A percentile compares a stretch with the other conserved stretches of the same genome.
phyloP scores from a whole-genome alignment of 2,113 vertebrate genomes.

The Benitochromis conjunctus region DNA sequence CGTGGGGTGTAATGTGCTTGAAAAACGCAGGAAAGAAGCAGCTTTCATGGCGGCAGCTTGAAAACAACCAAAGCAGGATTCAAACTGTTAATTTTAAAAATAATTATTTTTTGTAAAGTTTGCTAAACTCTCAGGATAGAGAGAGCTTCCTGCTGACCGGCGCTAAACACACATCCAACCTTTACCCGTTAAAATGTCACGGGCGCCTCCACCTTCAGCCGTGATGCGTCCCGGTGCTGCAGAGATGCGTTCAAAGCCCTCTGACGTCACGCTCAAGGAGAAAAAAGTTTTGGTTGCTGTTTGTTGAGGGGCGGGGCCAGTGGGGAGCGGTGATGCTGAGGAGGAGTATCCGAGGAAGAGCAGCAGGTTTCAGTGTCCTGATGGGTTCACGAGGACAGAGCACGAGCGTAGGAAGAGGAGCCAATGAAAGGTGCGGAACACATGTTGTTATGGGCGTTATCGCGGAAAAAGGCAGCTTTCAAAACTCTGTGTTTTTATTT shows the following conservation, averaged over 20 bases:
- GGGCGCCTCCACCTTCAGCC: not conserved
- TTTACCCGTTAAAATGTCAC: not conserved
- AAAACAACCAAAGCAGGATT: not conserved
- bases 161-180: rapidly evolving
- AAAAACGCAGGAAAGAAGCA: not conserved
- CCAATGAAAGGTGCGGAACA: not conserved
- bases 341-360: not conserved
- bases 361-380: not conserved
- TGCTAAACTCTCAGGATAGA: not conserved
- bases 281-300: not conserved
- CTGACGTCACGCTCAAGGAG: not conserved
- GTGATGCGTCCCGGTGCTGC: not conserved
- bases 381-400: not conserved
- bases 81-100: not conserved
- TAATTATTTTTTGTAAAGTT: not conserved
- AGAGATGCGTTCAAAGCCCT: not conserved
- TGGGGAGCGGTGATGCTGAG: not conserved
- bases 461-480: not conserved
- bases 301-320: not conserved
- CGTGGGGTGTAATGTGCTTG: not conserved
- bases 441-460: not conserved
- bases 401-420: not conserved
- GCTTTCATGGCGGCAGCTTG: not conserved
- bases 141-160: not conserved
- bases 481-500: not conserved